Percentiles rank a stretch among this genome's conserved stretches.
phyloP scores from a whole-genome alignment of 1,140 invertebrate species.

The Drosophila orosa region DNA sequence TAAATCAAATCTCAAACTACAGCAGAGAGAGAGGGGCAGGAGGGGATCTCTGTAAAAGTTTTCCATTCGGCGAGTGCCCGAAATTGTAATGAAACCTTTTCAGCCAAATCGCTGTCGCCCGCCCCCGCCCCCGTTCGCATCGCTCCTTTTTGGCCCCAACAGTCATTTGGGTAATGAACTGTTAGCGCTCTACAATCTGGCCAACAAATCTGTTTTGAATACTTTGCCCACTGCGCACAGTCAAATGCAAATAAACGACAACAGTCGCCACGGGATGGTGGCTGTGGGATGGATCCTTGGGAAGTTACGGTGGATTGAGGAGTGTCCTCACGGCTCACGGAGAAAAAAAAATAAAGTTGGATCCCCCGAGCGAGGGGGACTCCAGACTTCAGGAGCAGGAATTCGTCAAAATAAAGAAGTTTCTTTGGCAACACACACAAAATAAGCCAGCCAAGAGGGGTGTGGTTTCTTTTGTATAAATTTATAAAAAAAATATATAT shows the following conservation, averaged over 20 bases:
- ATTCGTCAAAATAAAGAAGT: not conserved
- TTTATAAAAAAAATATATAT: not conserved
- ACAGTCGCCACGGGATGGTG: slow-evolving; percentile 6
- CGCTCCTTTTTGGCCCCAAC: not conserved
- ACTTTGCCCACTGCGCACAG: slow-evolving; percentile 55
- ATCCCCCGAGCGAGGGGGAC: not conserved
- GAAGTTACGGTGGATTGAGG: not conserved
- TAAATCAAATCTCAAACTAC: slow-evolving; percentile 49
- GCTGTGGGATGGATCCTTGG: not conserved
- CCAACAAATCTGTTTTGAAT: slow-evolving; percentile 80
- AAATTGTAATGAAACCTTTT: slow-evolving; percentile 66
- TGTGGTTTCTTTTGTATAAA: not conserved
- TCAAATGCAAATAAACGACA: slow-evolving; percentile 75
- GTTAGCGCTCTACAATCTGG: slow-evolving; percentile 78
- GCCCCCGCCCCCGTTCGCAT: not conserved
- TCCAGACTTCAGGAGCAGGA: not conserved
- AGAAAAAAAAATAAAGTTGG: slow-evolving; percentile 8
- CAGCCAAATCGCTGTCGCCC: slow-evolving; percentile 35
- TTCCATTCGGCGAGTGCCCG: slow-evolving; percentile 35
- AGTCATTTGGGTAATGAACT: slow-evolving; percentile 82
- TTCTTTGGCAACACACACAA: not conserved
- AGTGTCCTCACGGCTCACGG: not conserved
- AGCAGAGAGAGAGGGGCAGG: too few species aligned
- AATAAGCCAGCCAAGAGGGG: not conserved
- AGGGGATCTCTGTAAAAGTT: slow-evolving; percentile 45